Conservation (phyloP, 2,797 vertebrate species). For the Alcedo atthis region DNA sequence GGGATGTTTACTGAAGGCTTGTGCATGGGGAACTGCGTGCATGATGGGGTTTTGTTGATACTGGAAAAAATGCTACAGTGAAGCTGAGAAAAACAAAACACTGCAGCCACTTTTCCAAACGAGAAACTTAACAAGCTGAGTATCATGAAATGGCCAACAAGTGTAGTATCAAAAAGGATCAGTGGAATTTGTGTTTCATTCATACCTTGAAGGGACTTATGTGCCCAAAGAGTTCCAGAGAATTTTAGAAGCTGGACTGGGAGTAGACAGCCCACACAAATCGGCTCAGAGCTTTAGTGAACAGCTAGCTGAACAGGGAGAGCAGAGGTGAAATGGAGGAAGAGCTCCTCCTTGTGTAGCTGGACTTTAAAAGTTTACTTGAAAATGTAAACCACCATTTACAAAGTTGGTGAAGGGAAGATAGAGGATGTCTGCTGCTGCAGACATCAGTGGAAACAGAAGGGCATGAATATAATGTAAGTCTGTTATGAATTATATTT, state of each 20-base stretch:
- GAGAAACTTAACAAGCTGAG: background rate
- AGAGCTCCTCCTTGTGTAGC: constrained; percentile 49
- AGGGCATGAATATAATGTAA: background rate
- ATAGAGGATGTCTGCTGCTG: background rate
- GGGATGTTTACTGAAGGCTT: background rate
- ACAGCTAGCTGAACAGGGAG: background rate
- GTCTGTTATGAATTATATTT: background rate
- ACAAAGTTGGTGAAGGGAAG: background rate
- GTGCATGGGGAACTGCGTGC: background rate
- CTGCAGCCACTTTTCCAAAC: background rate
- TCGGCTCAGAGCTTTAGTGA: background rate
- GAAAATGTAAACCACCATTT: background rate
- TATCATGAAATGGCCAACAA: background rate
- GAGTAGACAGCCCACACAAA: background rate
- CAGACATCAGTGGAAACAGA: background rate
- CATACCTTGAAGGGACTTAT: background rate
- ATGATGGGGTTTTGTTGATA: background rate
- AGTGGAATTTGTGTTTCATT: background rate
- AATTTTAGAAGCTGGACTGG: background rate
- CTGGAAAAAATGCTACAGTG: background rate
- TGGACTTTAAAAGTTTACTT: background rate
- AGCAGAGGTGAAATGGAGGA: background rate
- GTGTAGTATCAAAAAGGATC: accelerated
- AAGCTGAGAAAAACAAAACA: background rate
- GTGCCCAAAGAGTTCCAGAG: background rate